phyloP scores from a whole-genome alignment of 2,888 invertebrate species.

The Spilosoma lubricipeda region DNA sequence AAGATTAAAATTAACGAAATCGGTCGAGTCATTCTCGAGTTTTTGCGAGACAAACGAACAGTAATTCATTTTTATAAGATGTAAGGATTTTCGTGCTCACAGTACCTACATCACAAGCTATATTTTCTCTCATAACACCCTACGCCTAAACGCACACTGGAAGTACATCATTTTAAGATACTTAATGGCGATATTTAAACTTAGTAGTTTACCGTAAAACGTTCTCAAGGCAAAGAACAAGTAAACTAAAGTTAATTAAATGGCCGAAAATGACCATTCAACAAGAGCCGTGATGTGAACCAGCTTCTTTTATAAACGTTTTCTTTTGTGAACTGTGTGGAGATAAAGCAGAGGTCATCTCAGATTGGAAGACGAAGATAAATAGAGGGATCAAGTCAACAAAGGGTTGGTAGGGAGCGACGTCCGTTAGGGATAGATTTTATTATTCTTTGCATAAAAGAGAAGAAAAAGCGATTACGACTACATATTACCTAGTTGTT shows the following conservation, averaged over 20 bases:
- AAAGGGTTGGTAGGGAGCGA: constrained; percentile 46
- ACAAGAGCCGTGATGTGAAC: constrained; percentile 33
- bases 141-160: background rate
- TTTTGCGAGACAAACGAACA: too few relatives aligned
- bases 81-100: too few relatives aligned
- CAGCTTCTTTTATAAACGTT: constrained; percentile 33
- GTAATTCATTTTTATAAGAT: too few relatives aligned
- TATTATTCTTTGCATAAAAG: constrained; percentile 30
- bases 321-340: constrained; percentile 26
- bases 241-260: constrained; percentile 49
- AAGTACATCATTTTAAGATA: background rate
- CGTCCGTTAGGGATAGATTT: constrained; percentile 25
- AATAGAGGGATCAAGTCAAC: constrained; percentile 48
- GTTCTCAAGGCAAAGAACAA: background rate
- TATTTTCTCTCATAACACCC: background rate
- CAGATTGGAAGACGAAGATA: constrained; percentile 41
- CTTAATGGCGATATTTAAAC: background rate
- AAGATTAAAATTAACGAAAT: too few relatives aligned
- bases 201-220: background rate
- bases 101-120: background rate
- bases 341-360: constrained; percentile 37
- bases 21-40: too few relatives aligned
- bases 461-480: background rate
- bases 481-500: too few relatives aligned
- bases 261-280: constrained; percentile 42